A percentile compares a stretch with the other conserved stretches of the same genome.
phyloP scores from a whole-genome alignment of 2,888 invertebrate species.

The Idaea biselata region DNA sequence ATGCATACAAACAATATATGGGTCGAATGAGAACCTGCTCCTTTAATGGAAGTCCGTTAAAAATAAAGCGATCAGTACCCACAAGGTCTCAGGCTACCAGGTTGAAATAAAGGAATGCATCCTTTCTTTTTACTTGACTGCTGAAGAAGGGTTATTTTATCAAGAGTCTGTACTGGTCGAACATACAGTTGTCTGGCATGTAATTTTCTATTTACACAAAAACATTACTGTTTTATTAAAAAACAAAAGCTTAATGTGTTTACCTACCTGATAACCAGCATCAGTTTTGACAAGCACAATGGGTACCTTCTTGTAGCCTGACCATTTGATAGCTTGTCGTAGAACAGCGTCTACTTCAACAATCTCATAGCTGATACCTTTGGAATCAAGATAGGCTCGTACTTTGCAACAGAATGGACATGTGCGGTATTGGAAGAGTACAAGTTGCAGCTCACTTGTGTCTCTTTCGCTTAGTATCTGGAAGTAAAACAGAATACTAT shows the following conservation, averaged over 20 bases:
- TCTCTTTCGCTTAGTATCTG: conserved; percentile 85
- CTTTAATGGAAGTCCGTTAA: too few relatives aligned
- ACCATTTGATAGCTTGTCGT: conserved; percentile 95
- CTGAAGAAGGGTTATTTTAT: too few relatives aligned
- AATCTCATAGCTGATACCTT: conserved; percentile 96
- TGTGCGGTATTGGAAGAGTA: conserved; percentile 97
- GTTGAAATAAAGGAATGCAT: too few relatives aligned
- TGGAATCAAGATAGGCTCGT: conserved; percentile 93
- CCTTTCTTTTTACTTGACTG: too few relatives aligned
- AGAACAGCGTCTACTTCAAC: conserved; percentile 98
- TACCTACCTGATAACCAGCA: conserved; percentile 84
- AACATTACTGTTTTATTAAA: too few relatives aligned
- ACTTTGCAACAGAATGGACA: conserved; percentile 99
- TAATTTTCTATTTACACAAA: too few relatives aligned
- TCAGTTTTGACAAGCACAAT: conserved; percentile 89
- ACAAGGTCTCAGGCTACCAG: too few relatives aligned
- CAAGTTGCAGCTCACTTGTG: conserved; percentile 85
- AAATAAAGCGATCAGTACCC: too few relatives aligned
- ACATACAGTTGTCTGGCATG: too few relatives aligned
- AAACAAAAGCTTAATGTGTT: background rate
- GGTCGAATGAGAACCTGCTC: too few relatives aligned
- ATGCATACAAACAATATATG: too few relatives aligned
- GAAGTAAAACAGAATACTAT: conserved; percentile 37
- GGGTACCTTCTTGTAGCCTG: conserved; percentile 96
- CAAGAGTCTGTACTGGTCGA: too few relatives aligned